Evolutionary conservation across 2,888 invertebrate genomes (phyloP).

Genomic region (Erebia epiphron): DNA sequence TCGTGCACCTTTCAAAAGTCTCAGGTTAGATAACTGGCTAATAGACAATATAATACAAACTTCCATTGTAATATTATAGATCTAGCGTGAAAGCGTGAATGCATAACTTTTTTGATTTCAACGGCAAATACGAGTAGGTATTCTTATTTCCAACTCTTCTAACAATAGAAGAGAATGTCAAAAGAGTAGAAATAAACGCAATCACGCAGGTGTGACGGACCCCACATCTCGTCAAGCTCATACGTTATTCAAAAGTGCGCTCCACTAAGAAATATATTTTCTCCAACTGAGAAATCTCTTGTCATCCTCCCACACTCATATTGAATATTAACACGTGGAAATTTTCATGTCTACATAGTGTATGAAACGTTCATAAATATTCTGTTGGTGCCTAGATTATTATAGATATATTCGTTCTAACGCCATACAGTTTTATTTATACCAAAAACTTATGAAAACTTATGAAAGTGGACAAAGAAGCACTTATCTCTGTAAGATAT

Average conservation of each 20-base stretch:
- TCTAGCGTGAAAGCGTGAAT: too few species aligned
- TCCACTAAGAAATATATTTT: slow-evolving; percentile 26
- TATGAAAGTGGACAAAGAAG: too few species aligned
- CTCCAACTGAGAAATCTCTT: slow-evolving; percentile 22
- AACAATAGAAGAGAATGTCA: slow-evolving; percentile 1
- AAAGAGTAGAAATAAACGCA: slow-evolving; percentile 15
- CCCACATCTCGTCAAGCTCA: slow-evolving; percentile 15
- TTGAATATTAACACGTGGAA: slow-evolving; percentile 24
- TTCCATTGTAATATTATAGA: too few species aligned
- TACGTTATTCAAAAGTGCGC: slow-evolving; percentile 27
- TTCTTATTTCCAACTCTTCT: too few species aligned
- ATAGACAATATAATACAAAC: too few species aligned
- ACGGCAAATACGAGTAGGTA: neutral
- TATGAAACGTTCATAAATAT: slow-evolving; percentile 9
- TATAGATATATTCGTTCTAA: neutral
- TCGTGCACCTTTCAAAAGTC: too few species aligned
- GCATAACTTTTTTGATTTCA: too few species aligned
- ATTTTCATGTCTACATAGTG: slow-evolving; percentile 1
- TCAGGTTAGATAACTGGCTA: too few species aligned
- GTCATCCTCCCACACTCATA: slow-evolving; percentile 20
- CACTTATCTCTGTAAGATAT: too few species aligned
- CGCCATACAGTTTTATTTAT: too few species aligned
- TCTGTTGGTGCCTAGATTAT: neutral
- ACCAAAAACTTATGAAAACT: too few species aligned
- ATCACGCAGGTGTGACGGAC: slow-evolving; percentile 25